Conservation (phyloP, 2,888 invertebrate genomes). For the Electrophaes corylata region DNA sequence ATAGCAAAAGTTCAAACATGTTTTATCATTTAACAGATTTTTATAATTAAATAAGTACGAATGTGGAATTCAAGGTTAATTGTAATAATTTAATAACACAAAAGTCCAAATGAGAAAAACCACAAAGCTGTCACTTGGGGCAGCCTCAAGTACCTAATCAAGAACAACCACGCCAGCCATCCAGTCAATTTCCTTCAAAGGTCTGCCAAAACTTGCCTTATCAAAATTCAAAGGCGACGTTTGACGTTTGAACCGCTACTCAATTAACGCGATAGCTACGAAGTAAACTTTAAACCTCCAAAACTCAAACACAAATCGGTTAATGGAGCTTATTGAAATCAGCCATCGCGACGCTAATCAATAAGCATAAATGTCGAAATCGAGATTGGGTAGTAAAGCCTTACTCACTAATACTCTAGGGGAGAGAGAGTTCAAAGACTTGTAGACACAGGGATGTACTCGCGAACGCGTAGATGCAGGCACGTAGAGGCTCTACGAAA, state of each 20-base stretch:
- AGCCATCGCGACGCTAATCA: slow-evolving; percentile 70
- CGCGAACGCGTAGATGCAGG: slow-evolving; percentile 30
- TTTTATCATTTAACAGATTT: no score
- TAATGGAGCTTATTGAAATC: slow-evolving; percentile 79
- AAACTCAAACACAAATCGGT: slow-evolving; percentile 74
- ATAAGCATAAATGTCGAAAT: slow-evolving; percentile 79
- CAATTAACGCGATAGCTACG: slow-evolving; percentile 62
- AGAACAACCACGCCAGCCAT: slow-evolving; percentile 20
- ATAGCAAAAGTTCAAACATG: no score
- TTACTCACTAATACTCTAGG: slow-evolving; percentile 58
- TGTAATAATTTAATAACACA: neutral
- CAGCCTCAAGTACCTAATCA: slow-evolving; percentile 11
- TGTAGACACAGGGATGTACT: slow-evolving; percentile 56
- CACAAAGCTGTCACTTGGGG: slow-evolving; percentile 1
- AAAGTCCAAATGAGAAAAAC: neutral
- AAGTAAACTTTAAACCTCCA: slow-evolving; percentile 67
- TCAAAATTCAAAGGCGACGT: slow-evolving; percentile 43
- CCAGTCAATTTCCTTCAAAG: slow-evolving; percentile 35
- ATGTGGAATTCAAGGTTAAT: no score
- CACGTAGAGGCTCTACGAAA: slow-evolving; percentile 29
- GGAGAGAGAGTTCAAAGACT: slow-evolving; percentile 72
- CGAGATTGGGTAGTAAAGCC: slow-evolving; percentile 68
- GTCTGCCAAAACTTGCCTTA: slow-evolving; percentile 40
- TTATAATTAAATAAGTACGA: no score
- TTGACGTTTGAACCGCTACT: slow-evolving; percentile 52